Conservation (phyloP, 1,140 invertebrate species). For the Anthonomus grandis region DNA sequence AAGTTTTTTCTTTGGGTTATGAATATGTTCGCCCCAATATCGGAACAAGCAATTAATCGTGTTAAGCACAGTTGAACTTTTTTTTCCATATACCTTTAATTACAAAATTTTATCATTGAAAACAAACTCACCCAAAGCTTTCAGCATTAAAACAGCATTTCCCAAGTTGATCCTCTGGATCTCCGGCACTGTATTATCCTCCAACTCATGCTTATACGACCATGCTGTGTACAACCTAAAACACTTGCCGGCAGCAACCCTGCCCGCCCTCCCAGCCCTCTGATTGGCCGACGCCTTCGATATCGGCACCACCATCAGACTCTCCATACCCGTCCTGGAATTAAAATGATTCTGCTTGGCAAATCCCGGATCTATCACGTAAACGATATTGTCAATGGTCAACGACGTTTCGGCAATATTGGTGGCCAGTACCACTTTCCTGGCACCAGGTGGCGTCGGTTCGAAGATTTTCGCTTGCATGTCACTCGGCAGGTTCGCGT, state of each 20-base stretch:
- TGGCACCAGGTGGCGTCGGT: slow-evolving; percentile 88
- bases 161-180: slow-evolving; percentile 97
- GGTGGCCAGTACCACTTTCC: slow-evolving; percentile 96
- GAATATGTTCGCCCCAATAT: too few species aligned
- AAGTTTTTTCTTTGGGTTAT: too few species aligned
- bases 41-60: too few species aligned
- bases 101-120: too few species aligned
- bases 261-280: slow-evolving; percentile 85
- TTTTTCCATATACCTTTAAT: too few species aligned
- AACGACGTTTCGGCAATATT: slow-evolving; percentile 99
- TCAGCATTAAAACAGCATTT: slow-evolving; percentile 95
- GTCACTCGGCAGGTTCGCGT: slow-evolving; percentile 97
- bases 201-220: slow-evolving; percentile 96
- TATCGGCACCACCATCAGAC: slow-evolving; percentile 95
- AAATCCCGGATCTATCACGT: slow-evolving; percentile 99
- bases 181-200: slow-evolving; percentile 97
- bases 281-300: slow-evolving; percentile 97
- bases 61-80: too few species aligned
- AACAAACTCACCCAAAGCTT: slow-evolving; percentile 80
- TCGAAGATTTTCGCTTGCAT: slow-evolving; percentile 99
- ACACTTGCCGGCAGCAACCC: slow-evolving; percentile 95
- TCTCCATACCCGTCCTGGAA: slow-evolving; percentile 87
- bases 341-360: slow-evolving; percentile 99
- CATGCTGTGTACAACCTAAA: slow-evolving; percentile 96
- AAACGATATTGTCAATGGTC: slow-evolving; percentile 98